Base-by-base conservation (phyloP, 1,140 invertebrate species). In the Conus betulinus region DNA sequence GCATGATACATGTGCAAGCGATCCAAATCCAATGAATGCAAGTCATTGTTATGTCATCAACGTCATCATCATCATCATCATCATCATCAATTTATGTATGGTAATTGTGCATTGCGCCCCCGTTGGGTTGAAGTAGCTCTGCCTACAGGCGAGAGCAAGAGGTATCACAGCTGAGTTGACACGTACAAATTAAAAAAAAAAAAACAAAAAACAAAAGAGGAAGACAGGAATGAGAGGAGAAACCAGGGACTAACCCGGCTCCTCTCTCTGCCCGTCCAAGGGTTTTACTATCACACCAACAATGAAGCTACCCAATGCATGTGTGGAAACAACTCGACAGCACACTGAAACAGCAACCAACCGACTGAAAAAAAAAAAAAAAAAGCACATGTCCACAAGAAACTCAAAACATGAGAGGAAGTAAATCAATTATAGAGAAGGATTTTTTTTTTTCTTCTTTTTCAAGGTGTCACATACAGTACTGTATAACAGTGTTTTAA, bases 31-130 rank as follows among this genome's bases (percentile, higher is more conserved):
- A 71, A n/a, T 85, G 13, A 71, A 76, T 53, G n/a, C 71, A 57
- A 57, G 74, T 78, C 85, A 87, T 87, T 57, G 51, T 78, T 63
- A 78, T 53, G 51, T 87, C 67, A 76, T 57, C 52, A 57, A 63
- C 60, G 27, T 87, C 71, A 87, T 87, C 67, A 87, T 55, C 67
- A 55, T 55, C 53, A 27, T 78, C 74, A 87, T 85, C 67, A 71
- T 71, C 53, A 27, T 63, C 25, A 85, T 84, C 83, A 85, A 74
- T 78, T 53, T 87, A 87, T 87, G 85, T 78, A 87, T 87, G 85
- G 85, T 87, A 74, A 87, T 87, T 87, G 85, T 87, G 85, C 85
- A 87, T 87, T 87, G 85, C 85, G 85, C 85, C 85, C 84, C 27
- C 85, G 53, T 25, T 67, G 85, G 85, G 71, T 84, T 84, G 53